Base-by-base conservation (phyloP, 2,113 vertebrate species). In the Elanus axillaris region DNA sequence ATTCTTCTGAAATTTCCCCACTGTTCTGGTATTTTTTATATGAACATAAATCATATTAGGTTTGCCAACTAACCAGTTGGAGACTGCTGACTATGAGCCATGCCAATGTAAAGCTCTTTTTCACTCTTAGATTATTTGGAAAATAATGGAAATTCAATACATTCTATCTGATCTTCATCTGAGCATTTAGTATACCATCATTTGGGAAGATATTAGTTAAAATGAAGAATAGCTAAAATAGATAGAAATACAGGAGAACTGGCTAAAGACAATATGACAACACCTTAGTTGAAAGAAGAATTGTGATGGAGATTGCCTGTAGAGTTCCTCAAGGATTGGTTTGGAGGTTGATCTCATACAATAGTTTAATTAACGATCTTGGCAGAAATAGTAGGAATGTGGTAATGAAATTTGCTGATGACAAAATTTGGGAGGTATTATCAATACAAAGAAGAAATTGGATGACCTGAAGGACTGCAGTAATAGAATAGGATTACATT, bases 321-420 rank as follows among this genome's bases (percentile, higher is more conserved):
- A 68, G 45, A 34, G 43, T 62, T 79, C 40, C 27, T 88, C 36
- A 62, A 69, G 58, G 74, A 53, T 7, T 85, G 26, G 6, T 74
- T 90, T 92, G 56, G 47, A 85, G n/a, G 6, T 47, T 86, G 43
- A 83, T 88, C 16, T 73, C 45, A 29, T 86, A 40, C 64, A 83
- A 76, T 13, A 66, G 43, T 83, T 92, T 93, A 86, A 94, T 92
- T 92, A 90, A 88, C 66, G 27, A 45, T 72, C 71, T 94, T 96
- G 95, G 92, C 95, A 92, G 73, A 87, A 85, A 27, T 25, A 87
- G 60, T 78, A 63, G 64, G 62, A 85, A 81, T 72, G 56, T 63
- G 29, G 50, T 92, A 96, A 94, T 92, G 59, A 96, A 89, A 92
- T 91, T 62, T 72, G 7, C 88, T 63, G 82, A 80, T 88, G 83